Evolutionary conservation across 2,797 vertebrate genomes (phyloP).

Genomic region (Pangasius sanitwongsei): DNA sequence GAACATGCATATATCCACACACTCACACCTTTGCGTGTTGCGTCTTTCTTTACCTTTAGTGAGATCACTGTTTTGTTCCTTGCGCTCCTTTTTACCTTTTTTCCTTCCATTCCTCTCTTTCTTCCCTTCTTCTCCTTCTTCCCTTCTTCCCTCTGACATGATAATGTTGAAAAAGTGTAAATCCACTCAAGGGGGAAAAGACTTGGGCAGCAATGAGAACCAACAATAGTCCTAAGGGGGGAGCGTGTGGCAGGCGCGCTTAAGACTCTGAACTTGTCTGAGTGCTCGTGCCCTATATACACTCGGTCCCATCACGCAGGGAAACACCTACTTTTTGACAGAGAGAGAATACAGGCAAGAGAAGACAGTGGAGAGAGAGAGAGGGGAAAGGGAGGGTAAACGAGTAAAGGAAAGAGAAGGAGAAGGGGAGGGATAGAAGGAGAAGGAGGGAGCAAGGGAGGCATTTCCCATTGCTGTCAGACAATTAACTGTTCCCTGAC

Average conservation of each 20-base stretch:
- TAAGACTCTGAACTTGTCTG: slow-evolving; percentile 76
- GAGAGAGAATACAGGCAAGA: slow-evolving; percentile 52
- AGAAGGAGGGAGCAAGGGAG: slow-evolving; percentile 58
- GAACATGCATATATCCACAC: slow-evolving; percentile 48
- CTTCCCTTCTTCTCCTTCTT: slow-evolving; percentile 73
- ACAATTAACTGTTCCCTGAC: slow-evolving; percentile 75
- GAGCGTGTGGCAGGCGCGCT: slow-evolving; percentile 72
- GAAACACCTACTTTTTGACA: slow-evolving; percentile 77
- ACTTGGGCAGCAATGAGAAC: slow-evolving; percentile 52
- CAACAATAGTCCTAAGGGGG: slow-evolving; percentile 72
- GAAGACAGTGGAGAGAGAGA: slow-evolving; percentile 37
- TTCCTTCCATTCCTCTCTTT: slow-evolving; percentile 75
- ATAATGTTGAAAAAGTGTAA: slow-evolving; percentile 70
- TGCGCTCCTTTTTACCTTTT: slow-evolving; percentile 72
- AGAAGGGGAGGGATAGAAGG: slow-evolving; percentile 55
- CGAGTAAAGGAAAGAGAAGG: slow-evolving; percentile 33
- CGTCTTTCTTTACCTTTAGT: slow-evolving; percentile 70
- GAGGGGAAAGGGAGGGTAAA: slow-evolving; percentile 33
- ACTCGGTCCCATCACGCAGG: slow-evolving; percentile 76
- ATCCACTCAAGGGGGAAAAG: slow-evolving; percentile 66
- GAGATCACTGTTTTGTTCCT: slow-evolving; percentile 61
- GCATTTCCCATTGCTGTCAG: slow-evolving; percentile 79
- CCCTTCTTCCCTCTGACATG: slow-evolving; percentile 74
- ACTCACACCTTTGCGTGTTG: slow-evolving; percentile 40
- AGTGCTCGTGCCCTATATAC: slow-evolving; percentile 78